Conservation (phyloP, 2,113 vertebrate genomes). For the Engystomops pustulosus region DNA sequence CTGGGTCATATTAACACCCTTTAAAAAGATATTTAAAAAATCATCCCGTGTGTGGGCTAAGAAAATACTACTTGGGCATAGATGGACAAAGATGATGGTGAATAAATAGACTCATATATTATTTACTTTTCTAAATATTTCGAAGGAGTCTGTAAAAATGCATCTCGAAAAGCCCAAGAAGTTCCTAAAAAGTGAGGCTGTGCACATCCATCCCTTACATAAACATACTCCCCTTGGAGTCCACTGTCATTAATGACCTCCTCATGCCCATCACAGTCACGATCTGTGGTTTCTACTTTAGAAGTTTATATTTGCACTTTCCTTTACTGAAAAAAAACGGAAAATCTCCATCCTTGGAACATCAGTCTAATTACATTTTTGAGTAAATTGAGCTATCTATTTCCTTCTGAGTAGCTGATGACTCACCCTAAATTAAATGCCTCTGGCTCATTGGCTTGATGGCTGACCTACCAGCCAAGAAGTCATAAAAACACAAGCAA, state of each 20-base stretch:
- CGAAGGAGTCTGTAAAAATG: not conserved
- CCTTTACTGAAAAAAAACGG: slow-evolving; percentile 2
- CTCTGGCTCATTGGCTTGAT: slow-evolving; percentile 51
- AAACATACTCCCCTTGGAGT: not conserved
- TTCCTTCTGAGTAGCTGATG: slow-evolving; percentile 50
- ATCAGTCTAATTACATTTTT: slow-evolving; percentile 57
- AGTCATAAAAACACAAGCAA: slow-evolving; percentile 58
- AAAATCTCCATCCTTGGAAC: slow-evolving; percentile 19
- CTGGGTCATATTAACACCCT: too few relatives aligned
- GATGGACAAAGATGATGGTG: too few relatives aligned
- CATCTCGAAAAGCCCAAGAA: not conserved
- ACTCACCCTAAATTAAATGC: slow-evolving; percentile 56
- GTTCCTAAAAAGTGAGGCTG: slow-evolving; percentile 19
- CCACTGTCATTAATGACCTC: slow-evolving; percentile 31
- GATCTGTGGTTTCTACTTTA: slow-evolving; percentile 36
- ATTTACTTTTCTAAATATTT: not conserved
- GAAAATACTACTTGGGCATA: too few relatives aligned
- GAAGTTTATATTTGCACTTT: slow-evolving; percentile 37
- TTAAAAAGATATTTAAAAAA: too few relatives aligned
- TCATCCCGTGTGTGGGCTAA: too few relatives aligned
- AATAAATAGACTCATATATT: too few relatives aligned
- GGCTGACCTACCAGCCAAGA: slow-evolving; percentile 57
- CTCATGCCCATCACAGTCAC: not conserved
- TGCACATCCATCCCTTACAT: not conserved
- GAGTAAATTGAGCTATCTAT: slow-evolving; percentile 54